A percentile compares a stretch with the other conserved stretches of the same genome.
Evolutionary conservation across 1,140 invertebrate genomes (phyloP).

Genomic region (Sminthurides bifidus): DNA sequence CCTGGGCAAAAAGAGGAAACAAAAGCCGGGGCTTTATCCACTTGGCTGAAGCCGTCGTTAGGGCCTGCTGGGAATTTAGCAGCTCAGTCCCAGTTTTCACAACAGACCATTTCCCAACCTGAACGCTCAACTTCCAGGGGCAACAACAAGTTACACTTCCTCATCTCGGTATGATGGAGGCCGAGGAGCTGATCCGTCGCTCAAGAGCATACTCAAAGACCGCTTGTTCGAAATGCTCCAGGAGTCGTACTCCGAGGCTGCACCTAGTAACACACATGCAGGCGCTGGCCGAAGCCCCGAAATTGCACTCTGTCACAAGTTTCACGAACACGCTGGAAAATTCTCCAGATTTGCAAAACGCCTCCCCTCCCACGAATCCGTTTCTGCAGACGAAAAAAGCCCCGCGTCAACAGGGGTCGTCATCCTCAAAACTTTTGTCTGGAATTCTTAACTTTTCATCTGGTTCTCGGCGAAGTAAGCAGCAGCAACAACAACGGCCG

Average conservation of each 20-base stretch:
- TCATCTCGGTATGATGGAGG: neutral
- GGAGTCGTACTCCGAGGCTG: neutral
- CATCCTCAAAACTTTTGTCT: too few species aligned
- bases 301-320: too few species aligned
- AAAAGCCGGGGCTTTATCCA: too few species aligned
- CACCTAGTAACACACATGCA: too few species aligned
- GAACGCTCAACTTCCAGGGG: neutral
- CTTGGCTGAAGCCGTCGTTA: neutral
- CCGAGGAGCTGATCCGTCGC: neutral
- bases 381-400: too few species aligned
- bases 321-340: too few species aligned
- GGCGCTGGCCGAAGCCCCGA: too few species aligned
- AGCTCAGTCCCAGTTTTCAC: neutral
- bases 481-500: neutral
- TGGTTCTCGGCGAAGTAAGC: neutral
- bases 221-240: constrained; percentile 14
- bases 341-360: too few species aligned
- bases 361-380: too few species aligned
- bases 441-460: too few species aligned
- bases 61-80: neutral
- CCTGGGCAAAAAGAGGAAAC: neutral
- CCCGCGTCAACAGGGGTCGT: too few species aligned
- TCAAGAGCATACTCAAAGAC: constrained; percentile 22
- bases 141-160: neutral
- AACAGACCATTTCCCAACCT: neutral